Evolutionary conservation across 2,888 invertebrate species (phyloP).

Genomic region (Andrena chrysosceles): DNA sequence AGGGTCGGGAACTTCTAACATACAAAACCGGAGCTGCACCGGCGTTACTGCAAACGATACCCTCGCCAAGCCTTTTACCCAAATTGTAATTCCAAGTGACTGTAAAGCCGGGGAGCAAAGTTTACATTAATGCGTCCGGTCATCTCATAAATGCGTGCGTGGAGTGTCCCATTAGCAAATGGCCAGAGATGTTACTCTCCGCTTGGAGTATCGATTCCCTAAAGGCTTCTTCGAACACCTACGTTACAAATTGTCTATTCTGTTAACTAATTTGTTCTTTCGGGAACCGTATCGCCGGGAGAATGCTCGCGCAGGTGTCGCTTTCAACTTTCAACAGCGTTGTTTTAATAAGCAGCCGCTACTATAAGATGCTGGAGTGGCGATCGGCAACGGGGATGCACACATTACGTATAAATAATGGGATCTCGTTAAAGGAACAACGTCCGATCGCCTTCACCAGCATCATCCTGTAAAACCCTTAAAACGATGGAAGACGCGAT

Average conservation of each 20-base stretch:
- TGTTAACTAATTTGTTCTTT: too few species aligned
- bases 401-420: conserved; percentile 30
- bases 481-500: conserved; percentile 33
- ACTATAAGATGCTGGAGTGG: neutral
- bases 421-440: conserved; percentile 24
- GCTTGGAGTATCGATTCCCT: neutral
- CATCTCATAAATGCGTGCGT: conserved; percentile 42
- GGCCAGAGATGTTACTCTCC: conserved; percentile 8
- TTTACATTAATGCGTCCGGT: conserved; percentile 46
- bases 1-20: conserved; percentile 26
- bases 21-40: conserved; percentile 12
- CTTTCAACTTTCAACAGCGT: neutral
- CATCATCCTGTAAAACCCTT: conserved; percentile 34
- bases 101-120: conserved; percentile 20
- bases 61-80: conserved; percentile 53
- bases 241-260: neutral
- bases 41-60: conserved; percentile 31
- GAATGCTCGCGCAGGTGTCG: too few species aligned
- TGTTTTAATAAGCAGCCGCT: conserved; percentile 2
- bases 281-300: neutral
- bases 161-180: conserved; percentile 59
- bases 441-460: neutral
- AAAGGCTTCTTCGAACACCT: neutral
- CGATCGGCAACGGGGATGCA: neutral
- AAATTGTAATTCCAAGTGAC: conserved; percentile 58